Base-by-base conservation (phyloP, 1,140 invertebrate genomes). In the Pissodes strobi region DNA sequence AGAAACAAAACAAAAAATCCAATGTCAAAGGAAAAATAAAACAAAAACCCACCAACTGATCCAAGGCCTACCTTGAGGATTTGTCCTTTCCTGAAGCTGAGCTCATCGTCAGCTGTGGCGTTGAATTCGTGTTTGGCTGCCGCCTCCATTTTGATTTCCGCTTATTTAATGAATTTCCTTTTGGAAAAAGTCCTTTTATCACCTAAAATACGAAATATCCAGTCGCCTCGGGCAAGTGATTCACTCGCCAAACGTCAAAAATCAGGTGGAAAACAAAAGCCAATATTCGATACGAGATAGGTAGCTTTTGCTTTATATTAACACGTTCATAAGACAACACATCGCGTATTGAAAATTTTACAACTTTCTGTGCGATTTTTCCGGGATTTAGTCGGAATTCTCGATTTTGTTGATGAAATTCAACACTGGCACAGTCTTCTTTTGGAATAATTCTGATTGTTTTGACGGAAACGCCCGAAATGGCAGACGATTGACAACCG, bases 61-160 rank as follows among this genome's bases (percentile, higher is more conserved):
- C 5, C 18, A 57, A 58, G 22, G 23, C 60, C 78, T 85, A 98
- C 96, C 90, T 99, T 99, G 46, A 99, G 84, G 69, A 97, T 87
- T 81, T 95, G 91, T 76, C 87, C 92, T 83, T 94, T 93, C 73
- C 87, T 88, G 86, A 99, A 99, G 85, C 95, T 98, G 64, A 99
- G 89, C 83, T 99, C 97, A 85, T 99, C 97, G 76, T 95, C 93
- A 72, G 95, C 96, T 67, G 94, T 98, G 63, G 97, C 95, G 78
- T 88, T 93, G 82, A 99, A 99, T 85, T 99, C 96, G 82, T 98
- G 96, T 85, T 97, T 98, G 70, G 96, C 95, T 82, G 92, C 87
- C 75, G 97, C 97, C 87, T 99, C 97, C 97, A 99, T 99, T 43
- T 30, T 62, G n/a, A n/a, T n/a, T n/a, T n/a, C n/a, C n/a, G n/a